Conservation (phyloP, 2,113 vertebrate genomes). For the Seriola dumerili region DNA sequence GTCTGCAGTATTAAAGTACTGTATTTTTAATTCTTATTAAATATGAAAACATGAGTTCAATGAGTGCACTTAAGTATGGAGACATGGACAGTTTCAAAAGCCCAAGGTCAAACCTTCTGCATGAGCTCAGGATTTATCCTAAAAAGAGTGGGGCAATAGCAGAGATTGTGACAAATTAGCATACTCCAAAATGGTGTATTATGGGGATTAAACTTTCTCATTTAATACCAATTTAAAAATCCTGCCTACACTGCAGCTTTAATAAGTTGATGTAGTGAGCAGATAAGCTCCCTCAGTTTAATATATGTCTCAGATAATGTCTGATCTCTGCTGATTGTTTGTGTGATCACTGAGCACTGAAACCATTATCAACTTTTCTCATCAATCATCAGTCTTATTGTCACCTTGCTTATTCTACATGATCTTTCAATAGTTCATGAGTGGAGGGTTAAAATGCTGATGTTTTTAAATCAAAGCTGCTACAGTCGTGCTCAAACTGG, state of each 20-base stretch:
- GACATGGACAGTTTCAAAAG: neutral
- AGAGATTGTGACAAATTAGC: neutral
- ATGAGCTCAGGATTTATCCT: neutral
- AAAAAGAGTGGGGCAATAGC: neutral
- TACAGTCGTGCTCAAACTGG: neutral
- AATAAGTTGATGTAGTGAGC: constrained; percentile 3
- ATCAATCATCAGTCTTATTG: neutral
- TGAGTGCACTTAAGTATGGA: neutral
- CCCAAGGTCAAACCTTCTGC: neutral
- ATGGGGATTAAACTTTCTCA: neutral
- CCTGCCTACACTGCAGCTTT: neutral
- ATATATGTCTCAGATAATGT: constrained; percentile 2
- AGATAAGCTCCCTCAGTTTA: constrained; percentile 10
- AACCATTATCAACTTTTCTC: neutral
- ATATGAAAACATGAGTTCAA: neutral
- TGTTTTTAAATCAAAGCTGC: too few relatives aligned
- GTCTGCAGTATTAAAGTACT: neutral
- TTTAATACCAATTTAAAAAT: constrained; percentile 1
- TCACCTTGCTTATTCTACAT: neutral
- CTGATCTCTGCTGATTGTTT: constrained; percentile 3
- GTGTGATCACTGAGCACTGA: neutral
- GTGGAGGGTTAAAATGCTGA: neutral
- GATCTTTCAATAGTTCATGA: neutral
- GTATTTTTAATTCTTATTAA: neutral
- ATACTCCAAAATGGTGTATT: neutral